Base-by-base conservation (phyloP, 2,113 vertebrate genomes). In the Larimichthys polyactis region DNA sequence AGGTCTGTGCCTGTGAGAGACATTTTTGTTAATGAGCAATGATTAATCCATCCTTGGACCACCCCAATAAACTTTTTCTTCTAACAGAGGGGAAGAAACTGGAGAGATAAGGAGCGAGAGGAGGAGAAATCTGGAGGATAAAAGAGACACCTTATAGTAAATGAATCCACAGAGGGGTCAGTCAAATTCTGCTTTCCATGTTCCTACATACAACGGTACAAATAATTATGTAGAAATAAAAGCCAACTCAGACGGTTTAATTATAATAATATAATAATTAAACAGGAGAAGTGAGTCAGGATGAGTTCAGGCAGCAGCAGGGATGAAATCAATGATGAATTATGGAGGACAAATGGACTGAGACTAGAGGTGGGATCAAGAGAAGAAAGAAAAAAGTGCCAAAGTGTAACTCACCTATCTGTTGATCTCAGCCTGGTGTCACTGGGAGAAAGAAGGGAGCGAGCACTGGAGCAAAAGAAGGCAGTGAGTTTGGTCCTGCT, bases 321-420 rank as follows among this genome's bases (percentile, higher is more conserved):
- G 57, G 3, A 73, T 69, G 11, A 55, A 48, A 58, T 54, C 0
- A 44, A 4, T 54, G 20, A 54, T 66, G 0, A 44, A 43, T 51
- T 14, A 4, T 36, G 20, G 36, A 65, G 11, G 19, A 52, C 59
- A 62, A 60, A 32, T 20, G 43, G 24, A 74, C 3, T 49, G 12
- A n/a, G 8, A 52, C 11, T 48, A 75, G 79, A 52, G 6, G n/a
- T 17, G 3, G 29, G 43, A 24, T 29, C 15, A 51, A 69, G 52
- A 55, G 14, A 66, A 10, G 36, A 12, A 68, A 43, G 11, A 63
- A 2, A 74, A 62, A 44, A 27, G 27, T 27, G 59, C 22, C 46
- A 29, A 48, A 74, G 69, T 60, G 16, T 9, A 59, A 92, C 95
- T 92, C 91, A 96, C 95, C 94, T 94, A 52, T 82, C 65, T 78